These are phyloP conservation scores for Babylonia areolata DNA, from an alignment of 1,140 invertebrate genomes.

Conservation along the genomic window DNA sequence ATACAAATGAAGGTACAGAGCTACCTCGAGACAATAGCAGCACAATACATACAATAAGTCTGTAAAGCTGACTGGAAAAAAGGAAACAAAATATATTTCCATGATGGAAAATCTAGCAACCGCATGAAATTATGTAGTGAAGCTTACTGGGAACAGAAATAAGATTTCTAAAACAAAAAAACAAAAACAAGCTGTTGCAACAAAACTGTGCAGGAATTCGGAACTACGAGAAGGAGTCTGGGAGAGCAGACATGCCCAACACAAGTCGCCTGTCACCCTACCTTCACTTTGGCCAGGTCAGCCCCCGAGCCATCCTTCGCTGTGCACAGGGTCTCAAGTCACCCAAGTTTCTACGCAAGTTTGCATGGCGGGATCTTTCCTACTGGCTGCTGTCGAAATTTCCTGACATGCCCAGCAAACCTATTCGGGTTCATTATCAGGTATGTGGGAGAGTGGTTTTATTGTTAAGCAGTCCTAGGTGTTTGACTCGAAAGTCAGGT, in stretches of 20 bases:
- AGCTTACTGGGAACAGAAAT: no score
- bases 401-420: slow-evolving; percentile 19
- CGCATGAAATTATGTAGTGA: no score
- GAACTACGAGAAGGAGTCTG: slow-evolving; percentile 23
- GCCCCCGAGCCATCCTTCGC: neutral
- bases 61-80: no score
- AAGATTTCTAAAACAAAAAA: no score
- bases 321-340: slow-evolving; percentile 10
- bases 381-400: slow-evolving; percentile 18
- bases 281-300: slow-evolving; percentile 28
- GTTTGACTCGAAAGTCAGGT: no score
- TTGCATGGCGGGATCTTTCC: slow-evolving; percentile 6
- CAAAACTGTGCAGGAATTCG: neutral
- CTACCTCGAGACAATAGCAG: no score
- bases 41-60: no score
- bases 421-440: slow-evolving; percentile 15
- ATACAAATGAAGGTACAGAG: no score
- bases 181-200: neutral
- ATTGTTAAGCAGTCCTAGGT: no score
- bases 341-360: slow-evolving; percentile 21
- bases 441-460: neutral
- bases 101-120: no score
- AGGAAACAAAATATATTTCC: no score
- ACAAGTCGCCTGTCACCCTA: slow-evolving; percentile 11
- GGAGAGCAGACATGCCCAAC: slow-evolving; percentile 20